A percentile compares a stretch with the other conserved stretches of the same genome.
These are phyloP conservation scores for Eristalis arbustorum DNA, from an alignment of 2,888 invertebrate species.

Conservation along the genomic window DNA sequence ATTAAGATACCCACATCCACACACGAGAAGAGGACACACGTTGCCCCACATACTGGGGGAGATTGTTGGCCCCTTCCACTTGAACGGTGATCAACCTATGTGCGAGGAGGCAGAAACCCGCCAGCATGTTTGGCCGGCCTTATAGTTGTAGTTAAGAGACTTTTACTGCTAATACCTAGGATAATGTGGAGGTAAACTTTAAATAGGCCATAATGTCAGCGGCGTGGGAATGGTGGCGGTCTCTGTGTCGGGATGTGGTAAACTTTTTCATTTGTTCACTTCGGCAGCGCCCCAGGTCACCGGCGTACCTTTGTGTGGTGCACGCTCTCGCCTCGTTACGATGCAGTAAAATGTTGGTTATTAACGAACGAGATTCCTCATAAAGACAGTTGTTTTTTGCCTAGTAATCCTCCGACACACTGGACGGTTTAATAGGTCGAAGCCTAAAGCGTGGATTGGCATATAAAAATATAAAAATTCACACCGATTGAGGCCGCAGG, in stretches of 20 bases:
- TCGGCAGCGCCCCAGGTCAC: background rate
- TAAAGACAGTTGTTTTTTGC: background rate
- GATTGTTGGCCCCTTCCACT: conserved; percentile 47
- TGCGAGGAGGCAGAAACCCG: conserved; percentile 20
- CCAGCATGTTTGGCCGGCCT: conserved; percentile 31
- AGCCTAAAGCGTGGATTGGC: background rate
- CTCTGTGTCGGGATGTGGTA: background rate
- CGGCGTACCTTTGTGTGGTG: background rate
- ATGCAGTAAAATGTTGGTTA: conserved; percentile 40
- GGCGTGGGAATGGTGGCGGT: background rate
- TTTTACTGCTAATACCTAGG: conserved; percentile 65
- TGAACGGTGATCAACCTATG: conserved; percentile 60
- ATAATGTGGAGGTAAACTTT: conserved; percentile 42
- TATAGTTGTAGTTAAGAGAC: conserved; percentile 68
- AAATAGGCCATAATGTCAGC: conserved; percentile 47
- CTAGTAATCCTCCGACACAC: background rate
- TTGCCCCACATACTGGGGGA: conserved; percentile 14
- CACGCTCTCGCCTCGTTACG: background rate
- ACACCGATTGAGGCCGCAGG: conserved; percentile 14
- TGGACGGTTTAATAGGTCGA: conserved; percentile 32
- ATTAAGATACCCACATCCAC: conserved; percentile 55
- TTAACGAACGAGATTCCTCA: conserved; percentile 26
- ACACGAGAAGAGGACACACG: conserved; percentile 21
- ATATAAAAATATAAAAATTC: conserved; percentile 2
- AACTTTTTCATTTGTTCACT: conserved; percentile 1